phyloP scores from a whole-genome alignment of 2,113 vertebrate species.

The Nematolebias whitei region DNA sequence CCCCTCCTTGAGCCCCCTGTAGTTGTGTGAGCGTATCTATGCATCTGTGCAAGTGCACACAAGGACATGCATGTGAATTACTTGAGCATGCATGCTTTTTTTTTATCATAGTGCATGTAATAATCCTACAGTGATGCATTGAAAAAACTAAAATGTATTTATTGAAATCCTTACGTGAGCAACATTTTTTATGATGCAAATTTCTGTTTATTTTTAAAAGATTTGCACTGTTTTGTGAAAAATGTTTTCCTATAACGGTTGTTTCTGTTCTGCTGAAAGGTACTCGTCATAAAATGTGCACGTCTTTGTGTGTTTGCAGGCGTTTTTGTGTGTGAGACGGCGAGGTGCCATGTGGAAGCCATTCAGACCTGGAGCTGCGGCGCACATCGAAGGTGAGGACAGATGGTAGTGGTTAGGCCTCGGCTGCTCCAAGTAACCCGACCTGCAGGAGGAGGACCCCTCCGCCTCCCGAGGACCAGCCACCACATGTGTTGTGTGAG shows the following conservation, averaged over 20 bases:
- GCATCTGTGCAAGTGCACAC: conserved; percentile 2
- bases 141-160: not conserved
- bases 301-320: not conserved
- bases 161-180: no score
- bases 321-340: conserved; percentile 38
- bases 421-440: conserved; percentile 71
- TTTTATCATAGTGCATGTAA: conserved; percentile 3
- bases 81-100: not conserved
- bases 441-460: conserved; percentile 67
- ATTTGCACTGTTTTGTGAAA: no score
- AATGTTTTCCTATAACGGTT: not conserved
- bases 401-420: conserved; percentile 78
- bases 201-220: not conserved
- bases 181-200: no score
- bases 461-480: conserved; percentile 68
- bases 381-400: conserved; percentile 66
- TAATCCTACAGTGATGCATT: not conserved
- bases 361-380: conserved; percentile 60
- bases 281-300: not conserved
- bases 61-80: not conserved
- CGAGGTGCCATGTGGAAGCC: conserved; percentile 74
- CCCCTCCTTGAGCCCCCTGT: conserved; percentile 22
- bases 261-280: not conserved
- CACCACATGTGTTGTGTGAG: conserved; percentile 77
- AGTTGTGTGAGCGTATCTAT: conserved; percentile 25